These are phyloP conservation scores for Piprites chloris DNA, from an alignment of 2,113 vertebrate genomes.

Conservation along the genomic window DNA sequence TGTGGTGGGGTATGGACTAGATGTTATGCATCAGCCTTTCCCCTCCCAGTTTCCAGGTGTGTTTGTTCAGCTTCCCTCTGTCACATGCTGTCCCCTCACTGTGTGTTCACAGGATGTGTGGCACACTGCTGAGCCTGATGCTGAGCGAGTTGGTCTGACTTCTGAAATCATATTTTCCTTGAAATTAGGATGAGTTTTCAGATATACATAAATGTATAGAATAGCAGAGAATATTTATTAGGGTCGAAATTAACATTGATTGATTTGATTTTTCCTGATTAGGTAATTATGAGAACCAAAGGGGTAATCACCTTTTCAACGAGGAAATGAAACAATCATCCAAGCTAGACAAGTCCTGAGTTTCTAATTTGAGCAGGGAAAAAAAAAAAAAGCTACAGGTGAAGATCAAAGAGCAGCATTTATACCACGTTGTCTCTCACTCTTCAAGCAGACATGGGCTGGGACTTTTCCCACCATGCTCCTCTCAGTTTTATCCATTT, in stretches of 20 bases:
- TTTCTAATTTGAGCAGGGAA: constrained; percentile 19
- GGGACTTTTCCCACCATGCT: not conserved
- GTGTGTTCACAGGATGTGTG: not conserved
- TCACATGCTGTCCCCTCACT: not conserved
- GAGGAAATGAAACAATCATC: constrained; percentile 60
- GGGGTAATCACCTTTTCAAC: constrained; percentile 47
- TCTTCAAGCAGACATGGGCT: not conserved
- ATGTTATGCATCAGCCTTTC: not conserved
- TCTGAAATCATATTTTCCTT: constrained; percentile 1
- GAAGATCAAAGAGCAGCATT: not conserved
- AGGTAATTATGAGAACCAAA: constrained; percentile 63
- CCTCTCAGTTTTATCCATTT: not conserved
- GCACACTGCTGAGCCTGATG: not conserved
- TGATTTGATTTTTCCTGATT: constrained; percentile 70
- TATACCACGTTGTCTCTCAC: not conserved
- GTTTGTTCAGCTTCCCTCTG: not conserved
- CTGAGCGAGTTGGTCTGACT: not conserved
- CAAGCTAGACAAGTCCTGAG: constrained; percentile 41
- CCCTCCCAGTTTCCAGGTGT: not conserved
- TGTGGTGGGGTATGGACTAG: not conserved
- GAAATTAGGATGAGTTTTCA: constrained; percentile 22
- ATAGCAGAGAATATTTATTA: constrained; percentile 61
- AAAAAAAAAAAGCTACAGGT: not conserved
- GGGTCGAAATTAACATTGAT: constrained; percentile 62
- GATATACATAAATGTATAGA: constrained; percentile 53